Conservation (phyloP, 2,797 vertebrate species). For the Tragopan temminckii region DNA sequence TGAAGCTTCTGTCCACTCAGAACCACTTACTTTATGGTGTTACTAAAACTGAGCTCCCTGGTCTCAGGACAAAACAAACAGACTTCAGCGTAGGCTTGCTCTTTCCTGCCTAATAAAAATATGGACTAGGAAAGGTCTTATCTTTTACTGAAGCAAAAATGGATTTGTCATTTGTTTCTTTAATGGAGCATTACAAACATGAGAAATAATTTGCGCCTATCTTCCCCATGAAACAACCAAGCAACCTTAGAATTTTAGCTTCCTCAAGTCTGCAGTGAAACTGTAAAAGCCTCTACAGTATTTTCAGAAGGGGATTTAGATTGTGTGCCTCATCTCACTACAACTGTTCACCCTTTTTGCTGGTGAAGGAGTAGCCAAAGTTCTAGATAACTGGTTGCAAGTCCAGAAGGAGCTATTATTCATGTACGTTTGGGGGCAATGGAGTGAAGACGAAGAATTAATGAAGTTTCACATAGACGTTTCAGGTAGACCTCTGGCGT, state of each 20-base stretch:
- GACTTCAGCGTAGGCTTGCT: not conserved
- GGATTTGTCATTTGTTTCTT: not conserved
- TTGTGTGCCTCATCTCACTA: not conserved
- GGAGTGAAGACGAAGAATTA: fast-evolving
- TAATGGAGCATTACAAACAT: not conserved
- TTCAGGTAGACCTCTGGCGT: not conserved
- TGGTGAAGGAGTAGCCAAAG: not conserved
- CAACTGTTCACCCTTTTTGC: not conserved
- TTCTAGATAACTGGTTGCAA: not conserved
- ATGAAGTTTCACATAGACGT: not conserved
- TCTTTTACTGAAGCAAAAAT: not conserved
- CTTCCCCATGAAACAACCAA: not conserved
- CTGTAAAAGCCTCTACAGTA: not conserved
- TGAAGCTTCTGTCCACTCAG: not conserved
- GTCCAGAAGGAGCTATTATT: not conserved
- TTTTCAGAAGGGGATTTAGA: not conserved
- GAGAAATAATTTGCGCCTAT: not conserved
- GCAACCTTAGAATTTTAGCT: not conserved
- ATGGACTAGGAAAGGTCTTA: not conserved
- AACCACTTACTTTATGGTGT: not conserved
- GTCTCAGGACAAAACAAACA: not conserved
- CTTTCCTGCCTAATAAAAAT: not conserved
- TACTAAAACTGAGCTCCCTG: not conserved
- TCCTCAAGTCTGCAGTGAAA: not conserved
- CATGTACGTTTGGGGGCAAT: not conserved